Evolutionary conservation across 2,797 vertebrate species (phyloP).

Genomic region (Danionella dracula): DNA sequence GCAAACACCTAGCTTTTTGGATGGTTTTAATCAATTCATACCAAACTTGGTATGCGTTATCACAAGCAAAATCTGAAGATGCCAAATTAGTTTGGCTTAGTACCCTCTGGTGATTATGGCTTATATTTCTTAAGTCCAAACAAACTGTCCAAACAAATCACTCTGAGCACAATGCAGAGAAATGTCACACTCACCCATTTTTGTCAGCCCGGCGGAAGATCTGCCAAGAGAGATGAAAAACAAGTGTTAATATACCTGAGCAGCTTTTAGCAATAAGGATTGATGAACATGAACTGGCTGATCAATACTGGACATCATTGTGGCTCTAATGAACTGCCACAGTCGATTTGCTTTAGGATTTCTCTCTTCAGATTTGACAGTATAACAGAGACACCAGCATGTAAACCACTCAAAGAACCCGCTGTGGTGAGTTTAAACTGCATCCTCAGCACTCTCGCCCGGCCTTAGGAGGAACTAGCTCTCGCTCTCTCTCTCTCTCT

Average conservation of each 20-base stretch:
- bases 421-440: background rate
- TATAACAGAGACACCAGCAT: background rate
- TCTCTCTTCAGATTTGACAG: background rate
- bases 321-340: background rate
- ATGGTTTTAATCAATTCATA: too few relatives aligned
- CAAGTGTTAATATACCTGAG: background rate
- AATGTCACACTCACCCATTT: constrained; percentile 80
- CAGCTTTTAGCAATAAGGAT: background rate
- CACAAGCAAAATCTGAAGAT: too few relatives aligned
- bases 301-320: background rate
- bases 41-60: too few relatives aligned
- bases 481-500: too few relatives aligned
- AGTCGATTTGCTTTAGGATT: background rate
- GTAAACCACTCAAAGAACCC: background rate
- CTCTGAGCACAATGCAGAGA: background rate
- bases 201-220: constrained; percentile 97
- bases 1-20: too few relatives aligned
- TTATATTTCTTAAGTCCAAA: too few relatives aligned
- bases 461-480: too few relatives aligned
- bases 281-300: background rate
- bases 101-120: too few relatives aligned
- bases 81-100: too few relatives aligned
- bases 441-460: background rate
- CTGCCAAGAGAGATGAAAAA: constrained; percentile 63
- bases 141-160: too few relatives aligned